phyloP scores from a whole-genome alignment of 2,113 vertebrate genomes.

The Hoplias malabaricus region DNA sequence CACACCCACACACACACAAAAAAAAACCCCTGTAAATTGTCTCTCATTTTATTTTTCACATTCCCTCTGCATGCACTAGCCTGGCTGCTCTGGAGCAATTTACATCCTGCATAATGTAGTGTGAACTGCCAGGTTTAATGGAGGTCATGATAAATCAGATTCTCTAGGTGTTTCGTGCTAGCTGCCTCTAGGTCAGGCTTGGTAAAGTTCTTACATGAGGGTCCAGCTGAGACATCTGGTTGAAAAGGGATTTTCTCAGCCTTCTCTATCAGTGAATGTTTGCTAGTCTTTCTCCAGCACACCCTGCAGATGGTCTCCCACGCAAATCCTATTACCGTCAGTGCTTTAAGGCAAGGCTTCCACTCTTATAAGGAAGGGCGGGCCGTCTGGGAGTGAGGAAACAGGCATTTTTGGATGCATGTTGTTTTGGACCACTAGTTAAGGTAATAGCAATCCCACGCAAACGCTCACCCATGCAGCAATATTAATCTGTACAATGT shows the following conservation, averaged over 20 bases:
- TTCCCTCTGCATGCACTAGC: slow-evolving; percentile 42
- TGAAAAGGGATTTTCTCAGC: slow-evolving; percentile 16
- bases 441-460: not conserved
- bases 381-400: slow-evolving; percentile 56
- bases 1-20: not conserved
- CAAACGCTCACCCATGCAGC: not conserved
- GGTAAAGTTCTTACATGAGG: not conserved
- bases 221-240: not conserved
- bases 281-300: not conserved
- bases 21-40: not conserved
- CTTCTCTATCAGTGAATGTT: not conserved
- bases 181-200: not conserved
- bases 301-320: slow-evolving; percentile 67
- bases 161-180: not conserved
- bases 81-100: slow-evolving; percentile 10
- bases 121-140: not conserved
- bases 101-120: not conserved
- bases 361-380: slow-evolving; percentile 75
- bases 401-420: not conserved
- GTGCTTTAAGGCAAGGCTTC: slow-evolving; percentile 70
- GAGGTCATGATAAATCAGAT: not conserved
- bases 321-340: slow-evolving; percentile 82
- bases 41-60: slow-evolving; percentile 19
- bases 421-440: not conserved
- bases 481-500: not conserved